Percentiles rank a stretch among this genome's conserved stretches.
Conservation (phyloP, 2,888 invertebrate genomes). For the Antheraea yamamai region DNA sequence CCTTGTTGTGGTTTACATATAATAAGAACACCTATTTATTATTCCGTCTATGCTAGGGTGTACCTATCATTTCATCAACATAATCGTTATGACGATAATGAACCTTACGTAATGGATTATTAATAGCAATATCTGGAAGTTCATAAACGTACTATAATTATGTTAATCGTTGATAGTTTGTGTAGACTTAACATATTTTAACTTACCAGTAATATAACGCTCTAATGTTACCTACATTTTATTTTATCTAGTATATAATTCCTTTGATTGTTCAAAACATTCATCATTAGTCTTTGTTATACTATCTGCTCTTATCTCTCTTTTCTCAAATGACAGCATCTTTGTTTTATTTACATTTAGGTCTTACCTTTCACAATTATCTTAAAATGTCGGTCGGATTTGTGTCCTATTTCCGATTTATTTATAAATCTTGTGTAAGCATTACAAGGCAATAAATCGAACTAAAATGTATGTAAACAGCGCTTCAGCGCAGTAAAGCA, state of each 20-base stretch:
- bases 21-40: background rate
- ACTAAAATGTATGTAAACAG: no score
- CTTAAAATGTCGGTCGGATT: background rate
- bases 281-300: background rate
- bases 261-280: background rate
- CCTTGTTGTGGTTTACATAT: background rate
- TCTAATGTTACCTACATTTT: background rate
- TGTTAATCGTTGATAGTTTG: background rate
- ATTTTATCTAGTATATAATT: background rate
- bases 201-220: background rate
- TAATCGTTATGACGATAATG: background rate
- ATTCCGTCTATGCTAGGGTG: background rate
- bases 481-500: no score
- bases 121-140: background rate
- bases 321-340: background rate
- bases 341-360: constrained; percentile 2
- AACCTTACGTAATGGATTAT: background rate
- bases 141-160: background rate
- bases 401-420: background rate
- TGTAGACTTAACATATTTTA: background rate
- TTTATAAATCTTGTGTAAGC: background rate
- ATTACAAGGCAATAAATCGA: no score
- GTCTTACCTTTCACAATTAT: background rate
- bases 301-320: background rate
- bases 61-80: background rate